Percentiles rank a stretch among this genome's conserved stretches.
Conservation (phyloP, 1,140 invertebrate genomes). For the Charaxes varanes region DNA sequence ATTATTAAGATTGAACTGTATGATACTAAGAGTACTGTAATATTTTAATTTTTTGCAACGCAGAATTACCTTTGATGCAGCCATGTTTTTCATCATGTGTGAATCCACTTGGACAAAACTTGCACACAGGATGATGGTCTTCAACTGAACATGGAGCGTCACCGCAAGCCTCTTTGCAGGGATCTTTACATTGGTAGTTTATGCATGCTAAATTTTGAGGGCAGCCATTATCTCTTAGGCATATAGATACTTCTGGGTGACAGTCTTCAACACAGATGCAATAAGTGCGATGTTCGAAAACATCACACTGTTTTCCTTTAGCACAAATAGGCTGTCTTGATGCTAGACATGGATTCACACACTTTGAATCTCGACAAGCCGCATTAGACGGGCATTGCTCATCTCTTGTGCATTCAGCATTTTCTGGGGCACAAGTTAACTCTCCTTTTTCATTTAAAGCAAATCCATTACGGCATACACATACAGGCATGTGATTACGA, state of each 20-base stretch:
- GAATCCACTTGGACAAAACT: slow-evolving; percentile 94
- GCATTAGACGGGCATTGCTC: slow-evolving; percentile 90
- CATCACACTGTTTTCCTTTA: slow-evolving; percentile 87
- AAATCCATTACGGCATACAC: slow-evolving; percentile 92
- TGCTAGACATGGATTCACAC: slow-evolving; percentile 88
- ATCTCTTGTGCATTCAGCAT: slow-evolving; percentile 85
- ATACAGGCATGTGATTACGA: slow-evolving; percentile 86
- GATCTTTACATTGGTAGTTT: slow-evolving; percentile 92
- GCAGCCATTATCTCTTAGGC: slow-evolving; percentile 90
- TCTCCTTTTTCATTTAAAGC: slow-evolving; percentile 89
- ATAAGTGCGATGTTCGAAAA: slow-evolving; percentile 87
- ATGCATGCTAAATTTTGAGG: slow-evolving; percentile 88
- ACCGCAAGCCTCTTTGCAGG: slow-evolving; percentile 88
- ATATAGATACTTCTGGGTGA: slow-evolving; percentile 89
- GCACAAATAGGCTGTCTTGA: slow-evolving; percentile 80
- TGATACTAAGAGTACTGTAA: slow-evolving; percentile 53
- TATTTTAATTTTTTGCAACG: slow-evolving; percentile 41
- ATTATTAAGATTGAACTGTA: slow-evolving; percentile 67
- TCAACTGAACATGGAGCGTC: slow-evolving; percentile 92
- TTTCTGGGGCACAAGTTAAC: slow-evolving; percentile 86
- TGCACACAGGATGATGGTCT: slow-evolving; percentile 94
- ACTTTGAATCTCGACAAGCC: slow-evolving; percentile 87
- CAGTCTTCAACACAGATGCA: slow-evolving; percentile 92
- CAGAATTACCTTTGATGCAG: slow-evolving; percentile 93
- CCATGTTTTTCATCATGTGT: slow-evolving; percentile 90